phyloP scores from a whole-genome alignment of 2,888 invertebrate genomes.

The Diarsia brunnea region DNA sequence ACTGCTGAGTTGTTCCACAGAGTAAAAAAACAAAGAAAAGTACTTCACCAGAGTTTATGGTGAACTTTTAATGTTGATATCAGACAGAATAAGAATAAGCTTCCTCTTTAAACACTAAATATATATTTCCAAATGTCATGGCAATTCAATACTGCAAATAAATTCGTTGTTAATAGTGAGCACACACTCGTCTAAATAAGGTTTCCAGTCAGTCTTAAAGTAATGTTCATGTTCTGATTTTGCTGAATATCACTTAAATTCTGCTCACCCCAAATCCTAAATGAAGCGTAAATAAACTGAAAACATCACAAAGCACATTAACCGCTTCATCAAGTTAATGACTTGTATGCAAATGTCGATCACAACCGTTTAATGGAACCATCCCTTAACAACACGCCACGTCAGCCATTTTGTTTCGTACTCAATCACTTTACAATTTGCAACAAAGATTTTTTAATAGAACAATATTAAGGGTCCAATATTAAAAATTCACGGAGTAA shows the following conservation, averaged over 20 bases:
- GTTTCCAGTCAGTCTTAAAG: too few relatives aligned
- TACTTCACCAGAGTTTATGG: too few relatives aligned
- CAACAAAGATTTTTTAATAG: slow-evolving; percentile 67
- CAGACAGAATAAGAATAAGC: too few relatives aligned
- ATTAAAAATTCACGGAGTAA: slow-evolving; percentile 72
- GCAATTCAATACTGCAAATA: too few relatives aligned
- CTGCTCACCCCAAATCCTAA: background rate
- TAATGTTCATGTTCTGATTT: too few relatives aligned
- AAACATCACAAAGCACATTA: slow-evolving; percentile 43
- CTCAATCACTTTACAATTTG: slow-evolving; percentile 75
- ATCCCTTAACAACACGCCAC: slow-evolving; percentile 68
- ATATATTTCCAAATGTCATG: too few relatives aligned
- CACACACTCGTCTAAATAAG: too few relatives aligned
- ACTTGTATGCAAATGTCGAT: slow-evolving; percentile 68
- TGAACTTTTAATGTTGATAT: too few relatives aligned
- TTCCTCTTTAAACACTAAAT: too few relatives aligned
- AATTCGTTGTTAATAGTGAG: too few relatives aligned
- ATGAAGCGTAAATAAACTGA: slow-evolving; percentile 47
- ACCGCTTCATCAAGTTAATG: slow-evolving; percentile 57
- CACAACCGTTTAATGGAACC: slow-evolving; percentile 59
- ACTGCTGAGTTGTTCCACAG: too few relatives aligned
- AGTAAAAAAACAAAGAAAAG: too few relatives aligned
- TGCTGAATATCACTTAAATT: background rate
- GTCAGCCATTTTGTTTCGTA: slow-evolving; percentile 59
- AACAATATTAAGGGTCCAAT: slow-evolving; percentile 71